A percentile compares a stretch with the other conserved stretches of the same genome.
Evolutionary conservation across 2,888 invertebrate genomes (phyloP).

Genomic region (Pasiphila rectangulata): DNA sequence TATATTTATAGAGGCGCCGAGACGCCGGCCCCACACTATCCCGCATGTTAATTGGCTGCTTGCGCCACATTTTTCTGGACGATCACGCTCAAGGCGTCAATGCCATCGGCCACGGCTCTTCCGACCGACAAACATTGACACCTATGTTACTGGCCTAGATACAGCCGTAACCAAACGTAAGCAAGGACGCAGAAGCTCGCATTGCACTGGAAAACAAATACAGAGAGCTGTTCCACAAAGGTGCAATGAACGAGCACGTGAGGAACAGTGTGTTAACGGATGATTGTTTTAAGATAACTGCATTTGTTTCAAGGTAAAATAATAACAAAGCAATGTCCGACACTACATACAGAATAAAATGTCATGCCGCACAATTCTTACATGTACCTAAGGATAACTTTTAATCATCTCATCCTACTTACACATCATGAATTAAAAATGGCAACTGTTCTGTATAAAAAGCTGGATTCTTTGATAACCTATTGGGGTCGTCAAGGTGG

Average conservation of each 20-base stretch:
- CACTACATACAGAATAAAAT: too few relatives aligned
- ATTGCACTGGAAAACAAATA: conserved; percentile 43
- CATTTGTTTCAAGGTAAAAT: background rate
- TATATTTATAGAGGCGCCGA: conserved; percentile 76
- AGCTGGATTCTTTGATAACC: conserved; percentile 38
- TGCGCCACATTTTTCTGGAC: conserved; percentile 73
- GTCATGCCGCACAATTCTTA: background rate
- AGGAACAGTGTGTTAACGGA: background rate
- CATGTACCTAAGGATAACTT: too few relatives aligned
- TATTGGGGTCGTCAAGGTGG: conserved; percentile 45
- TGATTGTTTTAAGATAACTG: background rate
- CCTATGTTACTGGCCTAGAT: conserved; percentile 68
- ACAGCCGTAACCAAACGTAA: conserved; percentile 51
- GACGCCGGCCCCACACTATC: conserved; percentile 72
- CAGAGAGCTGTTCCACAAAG: background rate
- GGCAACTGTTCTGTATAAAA: conserved; percentile 30
- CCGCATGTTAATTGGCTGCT: conserved; percentile 75
- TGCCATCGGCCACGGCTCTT: conserved; percentile 59
- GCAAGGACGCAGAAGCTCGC: conserved; percentile 45
- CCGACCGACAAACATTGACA: conserved; percentile 77
- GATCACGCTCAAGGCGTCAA: conserved; percentile 64
- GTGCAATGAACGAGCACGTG: too few relatives aligned
- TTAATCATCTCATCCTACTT: conserved; percentile 16
- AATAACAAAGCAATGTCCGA: background rate
- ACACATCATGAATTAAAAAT: conserved; percentile 22